Base-by-base conservation (phyloP, 2,797 vertebrate species). In the Spatula clypeata region DNA sequence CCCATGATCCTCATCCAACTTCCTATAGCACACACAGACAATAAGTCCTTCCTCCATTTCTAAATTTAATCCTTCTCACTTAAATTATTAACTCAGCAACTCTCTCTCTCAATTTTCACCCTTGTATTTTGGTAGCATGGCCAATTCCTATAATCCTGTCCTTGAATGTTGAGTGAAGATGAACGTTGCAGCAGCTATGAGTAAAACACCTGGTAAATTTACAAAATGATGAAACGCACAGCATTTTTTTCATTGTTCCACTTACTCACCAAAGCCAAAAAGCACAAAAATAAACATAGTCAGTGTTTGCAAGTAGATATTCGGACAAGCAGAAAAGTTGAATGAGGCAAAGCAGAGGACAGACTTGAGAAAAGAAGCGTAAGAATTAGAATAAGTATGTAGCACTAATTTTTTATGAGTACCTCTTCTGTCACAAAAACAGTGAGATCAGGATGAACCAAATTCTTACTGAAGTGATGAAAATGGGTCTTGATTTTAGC, bases 41-140 rank as follows among this genome's bases (percentile, higher is more conserved):
- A 44, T 70, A 90, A 89, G 42, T 85, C 60, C 44, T 95, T 96
- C 90, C 69, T 93, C 66, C 44, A 64, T 57, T 86, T 89, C 94
- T 97, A 96, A 90, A 94, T 96, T 92, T 96, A 97, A 87, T 85
- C 81, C 53, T 86, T 89, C 88, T 89, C 36, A 51, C 49, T 49
- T 26, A 60, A 55, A 79, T 76, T 71, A 40, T 26, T 64, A 32
- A 15, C 29, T 86, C 62, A 79, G 31, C 75, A 92, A 23, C 34
- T 15, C 23, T 8, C 31, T 57, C 34, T 58, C 69, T 32, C 44
- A 66, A 6, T 61, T 90, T 79, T 73, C 71, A 77, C 10, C 24
- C 20, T 54, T 1, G 0, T 47, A 19, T 55, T 84, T 66, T 27
- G 54, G 55, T 61, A 32, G 34, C 7, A 27, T 5, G 10, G 64